Base-by-base conservation (phyloP, 2,888 invertebrate species). In the Pseudococcus longispinus region DNA sequence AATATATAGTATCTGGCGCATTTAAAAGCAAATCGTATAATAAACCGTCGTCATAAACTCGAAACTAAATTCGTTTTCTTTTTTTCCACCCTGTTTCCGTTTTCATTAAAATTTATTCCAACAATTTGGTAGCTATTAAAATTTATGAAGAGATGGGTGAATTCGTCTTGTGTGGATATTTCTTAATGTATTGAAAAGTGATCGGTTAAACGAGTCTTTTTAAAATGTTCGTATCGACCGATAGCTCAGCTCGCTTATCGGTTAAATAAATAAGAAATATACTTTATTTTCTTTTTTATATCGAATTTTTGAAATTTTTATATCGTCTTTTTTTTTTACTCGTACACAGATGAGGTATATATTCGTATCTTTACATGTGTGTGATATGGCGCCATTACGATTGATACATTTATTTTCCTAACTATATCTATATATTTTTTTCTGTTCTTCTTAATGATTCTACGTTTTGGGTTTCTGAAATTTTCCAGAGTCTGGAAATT, bases 71-170 rank as follows among this genome's bases (percentile, higher is more conserved):
- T 26, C 23, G 65, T 23, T 65, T 20, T 3, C 5, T 55, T 55
- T 65, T 65, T 65, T 65, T 11, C 65, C 51, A 51, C 51, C 18
- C n/a, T 26, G 37, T 60, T 55, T 65, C 65, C 65, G 23, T 65
- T 65, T 65, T 65, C 65, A 65, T 26, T 0, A 65, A 65, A 65
- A 65, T 26, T 65, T 65, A 65, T 65, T 2, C 37, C 37, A 65
- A 26, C 65, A 26, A 65, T 26, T 65, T 65, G 65, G 65, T 65
- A 26, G 55, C 20, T 65, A 65, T 65, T 65, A 65, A 65, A 65
- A 65, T 65, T 65, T 65, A 65, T 65, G 65, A 65, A 65, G 65
- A 13, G 65, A n/a, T 13, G 26, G 15, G 65, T 65, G 13, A 23
- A 65, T 20, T 5, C 15, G 26, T 26, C 2, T 26, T 0, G 15